Base-by-base conservation (phyloP, 30 jellyfish, hydroid and myxozoan genomes). In the Sanderia malayensis region DNA sequence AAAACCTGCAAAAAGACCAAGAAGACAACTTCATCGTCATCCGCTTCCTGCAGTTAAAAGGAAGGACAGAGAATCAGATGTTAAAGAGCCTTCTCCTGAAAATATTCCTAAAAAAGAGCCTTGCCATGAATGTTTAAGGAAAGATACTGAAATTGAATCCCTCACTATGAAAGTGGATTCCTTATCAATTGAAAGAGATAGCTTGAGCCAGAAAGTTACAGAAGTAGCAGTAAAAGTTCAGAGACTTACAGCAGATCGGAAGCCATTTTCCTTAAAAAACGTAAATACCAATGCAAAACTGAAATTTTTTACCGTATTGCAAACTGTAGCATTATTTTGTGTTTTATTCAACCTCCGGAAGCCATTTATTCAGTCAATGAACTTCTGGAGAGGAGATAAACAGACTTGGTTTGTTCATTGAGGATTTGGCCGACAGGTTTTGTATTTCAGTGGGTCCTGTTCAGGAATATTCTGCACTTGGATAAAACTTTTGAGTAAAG, bases 351-450 rank as follows among this genome's bases (percentile, higher is more conserved):
- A n/a, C n/a, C n/a, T 57, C 8, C 33, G 8, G 11, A 57, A 57
- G 33, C 69, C 69, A 57, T n/a, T 6, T 57, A 10, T 57, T 20
- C 69, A 22, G 8, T n/a, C 8, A 4, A n/a, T 57, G 11, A 22
- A 8, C 7, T 57, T 4, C n/a, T 57, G 69, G 69, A 32, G 81
- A 30, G 81, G 81, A 9, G 33, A 33, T 9, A 68, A 68, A 71
- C n/a, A 34, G 77, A 45, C 70, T 66, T 6, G 92, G 92, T 25
- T 17, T 80, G 8, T 66, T 67, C 31, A 68, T 30, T n/a, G 69
- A 67, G 28, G 92, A 80, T 62, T 33, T 80, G 22, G 92, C 87
- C 19, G 71, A 32, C 18, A 55, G 92, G 17, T 80, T 80, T 31
- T 45, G 71, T 9, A 69, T 80, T 26, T 80, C 87, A 67, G 46